Evolutionary conservation across 2,797 vertebrate genomes (phyloP), one percentile per base, ranked within the genome.

Genomic region (Semaprochilodus insignis): DNA sequence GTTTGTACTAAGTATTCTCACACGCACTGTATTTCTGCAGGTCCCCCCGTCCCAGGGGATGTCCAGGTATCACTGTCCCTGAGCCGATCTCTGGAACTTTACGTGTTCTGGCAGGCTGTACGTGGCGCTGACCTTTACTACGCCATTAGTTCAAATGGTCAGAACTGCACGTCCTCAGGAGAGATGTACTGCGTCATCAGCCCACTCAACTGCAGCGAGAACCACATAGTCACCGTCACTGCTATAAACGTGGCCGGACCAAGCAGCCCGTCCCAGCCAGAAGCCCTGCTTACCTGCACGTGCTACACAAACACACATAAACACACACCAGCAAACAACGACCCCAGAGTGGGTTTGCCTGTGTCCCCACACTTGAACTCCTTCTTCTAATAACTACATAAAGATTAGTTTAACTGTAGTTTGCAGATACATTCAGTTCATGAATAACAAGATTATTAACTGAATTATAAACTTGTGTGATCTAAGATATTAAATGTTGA

Each of bases 211-310:
- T 99, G 97, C 23, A 89, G 97, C 34, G 94, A 95, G 78, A 95
- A 95, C 70, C 94, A 95, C 83, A 83, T 90, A 0, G 69, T 98
- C 70, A 88, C 87, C 2, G 95, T 97, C 55, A 85, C 69, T 6
- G 96, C 97, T 16, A 81, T 86, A 19, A 98, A 98, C n/a, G 81
- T 88, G 0, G 98, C 95, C 1, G 98, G 98, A 54, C 88, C 94
- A 80, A 98, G 96, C 88, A 80, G 36, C 31, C 95, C 97, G 1
- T 92, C 96, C 2, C 71, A 88, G 0, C 86, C 94, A 17, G 85
- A 85, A 69, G 81, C 88, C 66, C 94, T 97, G 81, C 91, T 92
- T 36, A 97, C 96, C 21, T 95, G 98, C 97, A 94, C 13, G 96
- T 93, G 83, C 31, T 77, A 31, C 69, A 48, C 54, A 73, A n/a